Evolutionary conservation across 2,113 vertebrate species (phyloP).

Genomic region (Holacanthus passer): DNA sequence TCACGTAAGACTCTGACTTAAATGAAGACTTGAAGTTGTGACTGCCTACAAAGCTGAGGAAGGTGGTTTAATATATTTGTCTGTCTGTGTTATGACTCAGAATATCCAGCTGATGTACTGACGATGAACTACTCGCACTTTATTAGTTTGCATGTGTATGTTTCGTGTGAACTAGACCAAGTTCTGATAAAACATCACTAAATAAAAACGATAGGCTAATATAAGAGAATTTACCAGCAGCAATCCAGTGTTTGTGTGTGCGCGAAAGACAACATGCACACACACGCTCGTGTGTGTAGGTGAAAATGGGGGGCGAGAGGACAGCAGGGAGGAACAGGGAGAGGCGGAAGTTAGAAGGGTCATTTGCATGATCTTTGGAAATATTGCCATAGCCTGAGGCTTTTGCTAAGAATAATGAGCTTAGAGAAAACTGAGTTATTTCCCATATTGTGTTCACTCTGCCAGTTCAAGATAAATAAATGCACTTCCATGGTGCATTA

Average conservation of each 20-base stretch:
- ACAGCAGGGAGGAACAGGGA: slow-evolving; percentile 32
- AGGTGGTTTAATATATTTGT: not conserved
- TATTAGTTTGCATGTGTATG: not conserved
- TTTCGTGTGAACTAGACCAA: not conserved
- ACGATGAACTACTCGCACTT: not conserved
- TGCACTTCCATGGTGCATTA: slow-evolving; percentile 50
- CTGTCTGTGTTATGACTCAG: not conserved
- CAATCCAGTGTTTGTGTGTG: slow-evolving; percentile 8
- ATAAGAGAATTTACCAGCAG: slow-evolving; percentile 22
- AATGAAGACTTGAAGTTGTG: slow-evolving; percentile 11
- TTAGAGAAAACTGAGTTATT: slow-evolving; percentile 36
- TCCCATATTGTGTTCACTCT: slow-evolving; percentile 39
- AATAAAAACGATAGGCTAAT: slow-evolving; percentile 15
- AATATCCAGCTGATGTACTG: not conserved
- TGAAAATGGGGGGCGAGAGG: slow-evolving; percentile 13
- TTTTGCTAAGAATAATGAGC: slow-evolving; percentile 43
- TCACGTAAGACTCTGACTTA: slow-evolving; percentile 39
- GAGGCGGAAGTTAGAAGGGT: slow-evolving; percentile 39
- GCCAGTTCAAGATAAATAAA: slow-evolving; percentile 69
- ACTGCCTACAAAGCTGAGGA: not conserved
- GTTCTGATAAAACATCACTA: slow-evolving; percentile 5
- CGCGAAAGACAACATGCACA: not conserved
- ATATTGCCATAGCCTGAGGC: slow-evolving; percentile 61
- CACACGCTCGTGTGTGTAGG: slow-evolving; percentile 10
- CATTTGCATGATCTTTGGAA: slow-evolving; percentile 71